Conservation (phyloP, 2,113 vertebrate species). For the Percina caprodes region DNA sequence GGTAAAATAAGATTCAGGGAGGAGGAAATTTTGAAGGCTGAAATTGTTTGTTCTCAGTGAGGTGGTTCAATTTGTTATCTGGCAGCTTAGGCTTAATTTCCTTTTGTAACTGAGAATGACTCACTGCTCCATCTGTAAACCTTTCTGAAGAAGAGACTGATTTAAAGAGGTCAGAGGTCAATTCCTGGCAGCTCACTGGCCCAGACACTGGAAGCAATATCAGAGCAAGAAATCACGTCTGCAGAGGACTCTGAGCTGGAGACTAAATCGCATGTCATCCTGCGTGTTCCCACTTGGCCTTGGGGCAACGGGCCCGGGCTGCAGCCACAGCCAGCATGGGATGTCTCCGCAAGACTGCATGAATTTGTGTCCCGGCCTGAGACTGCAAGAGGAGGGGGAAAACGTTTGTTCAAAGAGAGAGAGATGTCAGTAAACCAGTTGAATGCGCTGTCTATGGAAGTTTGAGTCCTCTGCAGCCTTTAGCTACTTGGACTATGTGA, state of each 20-base stretch:
- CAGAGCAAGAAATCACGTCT: constrained; percentile 50
- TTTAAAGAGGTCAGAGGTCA: constrained; percentile 56
- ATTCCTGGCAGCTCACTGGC: constrained; percentile 49
- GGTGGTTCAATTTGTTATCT: constrained; percentile 20
- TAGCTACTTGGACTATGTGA: constrained; percentile 78
- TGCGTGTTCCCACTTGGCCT: constrained; percentile 47
- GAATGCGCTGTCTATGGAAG: constrained; percentile 76
- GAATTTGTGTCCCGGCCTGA: constrained; percentile 39
- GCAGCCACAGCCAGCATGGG: constrained; percentile 41
- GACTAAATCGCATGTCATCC: constrained; percentile 54
- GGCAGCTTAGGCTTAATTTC: constrained; percentile 30
- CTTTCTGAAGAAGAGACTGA: constrained; percentile 28
- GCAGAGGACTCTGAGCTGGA: constrained; percentile 28
- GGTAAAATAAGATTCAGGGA: constrained; percentile 32
- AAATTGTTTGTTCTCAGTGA: constrained; percentile 35
- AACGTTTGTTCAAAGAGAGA: constrained; percentile 21
- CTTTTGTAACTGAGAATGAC: constrained; percentile 30
- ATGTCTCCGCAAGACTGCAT: constrained; percentile 27
- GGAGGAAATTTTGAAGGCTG: constrained; percentile 15
- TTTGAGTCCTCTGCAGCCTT: constrained; percentile 75
- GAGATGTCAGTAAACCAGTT: constrained; percentile 39
- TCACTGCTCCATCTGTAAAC: constrained; percentile 11
- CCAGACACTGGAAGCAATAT: constrained; percentile 57
- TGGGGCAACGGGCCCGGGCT: constrained; percentile 5
- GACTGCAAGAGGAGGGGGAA: constrained; percentile 15